A percentile compares a stretch with the other conserved stretches of the same genome.
Conservation (phyloP, 2,888 invertebrate genomes). For the Tetranychus piercei region DNA sequence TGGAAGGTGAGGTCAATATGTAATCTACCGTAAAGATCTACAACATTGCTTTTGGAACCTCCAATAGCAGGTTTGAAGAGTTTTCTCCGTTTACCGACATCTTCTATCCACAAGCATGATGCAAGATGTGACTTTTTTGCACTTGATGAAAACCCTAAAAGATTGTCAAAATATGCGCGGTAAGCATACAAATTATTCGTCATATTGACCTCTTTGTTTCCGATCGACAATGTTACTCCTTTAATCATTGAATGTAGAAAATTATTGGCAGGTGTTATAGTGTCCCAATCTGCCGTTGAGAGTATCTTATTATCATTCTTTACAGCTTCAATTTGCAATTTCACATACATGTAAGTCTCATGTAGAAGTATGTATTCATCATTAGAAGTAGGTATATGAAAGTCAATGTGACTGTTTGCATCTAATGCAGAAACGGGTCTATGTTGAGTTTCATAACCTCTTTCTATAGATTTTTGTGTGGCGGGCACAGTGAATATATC, state of each 20-base stretch:
- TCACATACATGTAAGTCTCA: not conserved
- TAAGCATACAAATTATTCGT: conserved; percentile 3
- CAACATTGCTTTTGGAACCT: not conserved
- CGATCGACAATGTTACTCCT: not conserved
- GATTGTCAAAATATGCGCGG: not conserved
- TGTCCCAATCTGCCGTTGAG: not conserved
- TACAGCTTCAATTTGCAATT: not conserved
- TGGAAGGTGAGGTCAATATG: conserved; percentile 21
- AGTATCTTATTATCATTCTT: not conserved
- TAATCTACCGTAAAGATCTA: conserved; percentile 20
- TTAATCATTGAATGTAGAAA: not conserved
- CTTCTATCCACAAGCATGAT: too few species aligned
- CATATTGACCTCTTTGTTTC: not conserved
- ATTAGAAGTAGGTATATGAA: not conserved
- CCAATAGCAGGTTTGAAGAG: not conserved
- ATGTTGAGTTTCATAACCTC: too few species aligned
- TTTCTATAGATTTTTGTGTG: too few species aligned
- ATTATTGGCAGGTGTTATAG: not conserved
- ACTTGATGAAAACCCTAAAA: not conserved
- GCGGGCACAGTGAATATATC: too few species aligned
- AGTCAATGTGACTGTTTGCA: not conserved
- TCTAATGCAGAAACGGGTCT: conserved; percentile 4
- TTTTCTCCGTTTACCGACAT: not conserved
- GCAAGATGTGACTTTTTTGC: not conserved
- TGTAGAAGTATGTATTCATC: too few species aligned